phyloP scores from a whole-genome alignment of 2,113 vertebrate genomes.

The Lycaon pictus region DNA sequence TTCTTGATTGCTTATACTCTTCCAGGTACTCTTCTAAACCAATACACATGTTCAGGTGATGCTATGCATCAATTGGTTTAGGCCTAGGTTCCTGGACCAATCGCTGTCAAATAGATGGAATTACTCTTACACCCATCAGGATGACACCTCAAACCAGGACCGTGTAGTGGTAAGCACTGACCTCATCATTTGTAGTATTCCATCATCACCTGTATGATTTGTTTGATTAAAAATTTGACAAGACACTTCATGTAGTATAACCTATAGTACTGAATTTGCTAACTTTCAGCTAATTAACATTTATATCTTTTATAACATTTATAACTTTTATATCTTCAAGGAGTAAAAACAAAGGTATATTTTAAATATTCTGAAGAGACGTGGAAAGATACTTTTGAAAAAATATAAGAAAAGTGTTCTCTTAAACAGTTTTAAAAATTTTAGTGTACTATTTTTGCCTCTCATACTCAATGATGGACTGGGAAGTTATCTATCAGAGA shows the following conservation, averaged over 20 bases:
- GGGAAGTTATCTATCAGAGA: background rate
- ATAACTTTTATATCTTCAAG: background rate
- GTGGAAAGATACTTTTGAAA: background rate
- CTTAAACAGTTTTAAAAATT: background rate
- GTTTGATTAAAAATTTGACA: background rate
- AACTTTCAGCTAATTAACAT: background rate
- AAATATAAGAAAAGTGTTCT: background rate
- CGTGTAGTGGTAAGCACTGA: background rate
- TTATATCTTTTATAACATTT: background rate
- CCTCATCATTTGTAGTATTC: constrained; percentile 4
- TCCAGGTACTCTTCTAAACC: background rate
- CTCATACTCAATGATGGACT: background rate
- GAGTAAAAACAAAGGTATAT: background rate
- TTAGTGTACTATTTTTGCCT: background rate
- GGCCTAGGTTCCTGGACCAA: background rate
- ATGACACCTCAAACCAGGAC: background rate
- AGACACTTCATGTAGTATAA: background rate
- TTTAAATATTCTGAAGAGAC: constrained; percentile 32
- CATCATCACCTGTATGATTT: background rate
- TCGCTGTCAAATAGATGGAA: background rate
- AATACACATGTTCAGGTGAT: background rate
- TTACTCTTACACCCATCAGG: background rate
- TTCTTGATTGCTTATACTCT: background rate
- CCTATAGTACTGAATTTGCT: background rate
- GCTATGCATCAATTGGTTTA: background rate